A percentile compares a stretch with the other conserved stretches of the same genome.
phyloP scores from a whole-genome alignment of 2,888 invertebrate species.

The Drosophila conformis region DNA sequence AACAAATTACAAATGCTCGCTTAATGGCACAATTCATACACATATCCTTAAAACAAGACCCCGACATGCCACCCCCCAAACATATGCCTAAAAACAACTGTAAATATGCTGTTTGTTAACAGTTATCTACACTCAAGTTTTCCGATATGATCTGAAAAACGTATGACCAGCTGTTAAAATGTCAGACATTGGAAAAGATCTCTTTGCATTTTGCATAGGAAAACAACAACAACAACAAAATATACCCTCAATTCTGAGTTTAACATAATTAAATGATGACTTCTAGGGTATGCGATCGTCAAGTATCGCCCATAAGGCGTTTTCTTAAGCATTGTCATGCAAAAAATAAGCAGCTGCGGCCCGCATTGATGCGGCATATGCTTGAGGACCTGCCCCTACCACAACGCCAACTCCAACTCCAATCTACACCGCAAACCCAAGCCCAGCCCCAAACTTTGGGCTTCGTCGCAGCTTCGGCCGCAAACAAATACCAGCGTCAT shows the following conservation, averaged over 20 bases:
- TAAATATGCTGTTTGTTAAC: background rate
- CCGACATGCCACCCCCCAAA: background rate
- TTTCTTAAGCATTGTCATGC: background rate
- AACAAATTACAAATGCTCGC: constrained; percentile 49
- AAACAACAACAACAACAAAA: background rate
- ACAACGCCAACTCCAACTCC: background rate
- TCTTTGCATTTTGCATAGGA: background rate
- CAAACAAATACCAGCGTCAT: constrained; percentile 26
- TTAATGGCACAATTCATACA: constrained; percentile 32
- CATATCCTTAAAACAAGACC: background rate
- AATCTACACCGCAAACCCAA: background rate
- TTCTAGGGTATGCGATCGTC: background rate
- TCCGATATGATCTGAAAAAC: constrained; percentile 2
- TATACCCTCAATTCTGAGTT: background rate
- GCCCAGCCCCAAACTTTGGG: background rate
- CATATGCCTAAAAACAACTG: background rate
- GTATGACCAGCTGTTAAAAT: background rate
- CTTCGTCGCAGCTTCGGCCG: constrained; percentile 1
- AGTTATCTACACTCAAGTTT: constrained; percentile 28
- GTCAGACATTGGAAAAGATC: background rate
- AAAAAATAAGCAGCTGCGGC: constrained; percentile 22
- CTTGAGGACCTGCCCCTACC: background rate
- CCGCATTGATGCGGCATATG: constrained; percentile 18
- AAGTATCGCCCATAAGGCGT: background rate
- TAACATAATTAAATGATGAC: background rate